Percentiles rank a stretch among this genome's conserved stretches.
Evolutionary conservation across 1,140 invertebrate species (phyloP).

Genomic region (Drosophila ambigua): DNA sequence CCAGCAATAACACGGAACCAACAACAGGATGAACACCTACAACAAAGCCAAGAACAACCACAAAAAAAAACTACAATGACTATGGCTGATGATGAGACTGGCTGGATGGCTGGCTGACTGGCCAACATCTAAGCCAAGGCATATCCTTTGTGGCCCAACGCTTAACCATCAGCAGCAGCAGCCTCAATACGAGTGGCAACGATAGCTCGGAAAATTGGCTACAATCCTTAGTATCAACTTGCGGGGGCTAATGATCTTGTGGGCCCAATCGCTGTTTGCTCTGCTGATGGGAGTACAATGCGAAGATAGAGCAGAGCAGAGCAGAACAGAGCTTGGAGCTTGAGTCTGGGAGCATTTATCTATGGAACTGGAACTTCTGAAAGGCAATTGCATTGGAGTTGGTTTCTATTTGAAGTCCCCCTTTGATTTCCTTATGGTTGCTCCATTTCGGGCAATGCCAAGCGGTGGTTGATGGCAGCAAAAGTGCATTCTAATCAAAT

Average conservation of each 20-base stretch:
- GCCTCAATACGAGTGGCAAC: background rate
- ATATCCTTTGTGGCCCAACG: constrained; percentile 20
- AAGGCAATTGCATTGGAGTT: too few relatives aligned
- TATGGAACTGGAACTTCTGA: too few relatives aligned
- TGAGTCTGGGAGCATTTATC: too few relatives aligned
- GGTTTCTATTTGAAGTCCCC: too few relatives aligned
- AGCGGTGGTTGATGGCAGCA: too few relatives aligned
- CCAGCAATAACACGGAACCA: constrained; percentile 42
- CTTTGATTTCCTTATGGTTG: too few relatives aligned
- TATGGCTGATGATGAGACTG: constrained; percentile 32
- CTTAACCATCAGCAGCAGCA: background rate
- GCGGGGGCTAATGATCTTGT: constrained; percentile 36
- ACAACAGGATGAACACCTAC: constrained; percentile 6
- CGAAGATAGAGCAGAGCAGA: too few relatives aligned
- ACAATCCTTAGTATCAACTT: constrained; percentile 29
- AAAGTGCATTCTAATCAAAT: too few relatives aligned
- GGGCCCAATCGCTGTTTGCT: background rate
- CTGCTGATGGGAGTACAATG: background rate
- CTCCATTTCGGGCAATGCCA: too few relatives aligned
- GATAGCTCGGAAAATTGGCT: background rate
- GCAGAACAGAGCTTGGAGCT: too few relatives aligned
- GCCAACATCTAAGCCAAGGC: constrained; percentile 27
- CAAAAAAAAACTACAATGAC: constrained; percentile 28
- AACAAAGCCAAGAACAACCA: constrained; percentile 9
- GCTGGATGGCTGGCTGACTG: background rate